Evolutionary conservation across 2,797 vertebrate species (phyloP).

Genomic region (Sciurus vulgaris): DNA sequence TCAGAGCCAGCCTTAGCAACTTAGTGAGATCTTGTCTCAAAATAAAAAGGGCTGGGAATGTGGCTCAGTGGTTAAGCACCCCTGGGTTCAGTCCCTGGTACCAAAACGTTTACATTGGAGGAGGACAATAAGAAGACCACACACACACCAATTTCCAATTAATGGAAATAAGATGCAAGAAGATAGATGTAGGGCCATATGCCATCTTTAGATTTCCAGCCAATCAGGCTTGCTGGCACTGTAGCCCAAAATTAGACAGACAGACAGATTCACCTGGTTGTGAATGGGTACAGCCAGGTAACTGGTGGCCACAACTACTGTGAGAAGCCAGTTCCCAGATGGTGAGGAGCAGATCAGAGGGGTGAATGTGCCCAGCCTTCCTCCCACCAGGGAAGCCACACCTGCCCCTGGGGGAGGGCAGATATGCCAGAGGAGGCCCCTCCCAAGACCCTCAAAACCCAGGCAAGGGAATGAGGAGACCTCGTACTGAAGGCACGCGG

Average conservation of each 20-base stretch:
- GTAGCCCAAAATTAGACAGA: not conserved
- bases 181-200: conserved; percentile 45
- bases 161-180: not conserved
- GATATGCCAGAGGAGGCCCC: no score
- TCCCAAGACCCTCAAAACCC: not conserved
- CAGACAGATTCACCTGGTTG: not conserved
- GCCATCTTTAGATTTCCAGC: not conserved
- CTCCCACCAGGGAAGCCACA: rapidly evolving
- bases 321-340: not conserved
- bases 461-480: not conserved
- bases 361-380: not conserved
- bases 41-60: no score
- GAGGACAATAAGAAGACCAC: not conserved
- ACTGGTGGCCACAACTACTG: not conserved
- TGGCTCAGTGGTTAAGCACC: no score
- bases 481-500: not conserved
- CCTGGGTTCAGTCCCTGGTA: no score
- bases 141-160: not conserved
- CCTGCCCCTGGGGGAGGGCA: not conserved
- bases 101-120: not conserved
- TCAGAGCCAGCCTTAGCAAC: no score
- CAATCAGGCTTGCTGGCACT: not conserved
- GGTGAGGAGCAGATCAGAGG: not conserved
- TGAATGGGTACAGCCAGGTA: not conserved
- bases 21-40: no score